phyloP scores from a whole-genome alignment of 2,113 vertebrate genomes.

The Calonectris borealis region DNA sequence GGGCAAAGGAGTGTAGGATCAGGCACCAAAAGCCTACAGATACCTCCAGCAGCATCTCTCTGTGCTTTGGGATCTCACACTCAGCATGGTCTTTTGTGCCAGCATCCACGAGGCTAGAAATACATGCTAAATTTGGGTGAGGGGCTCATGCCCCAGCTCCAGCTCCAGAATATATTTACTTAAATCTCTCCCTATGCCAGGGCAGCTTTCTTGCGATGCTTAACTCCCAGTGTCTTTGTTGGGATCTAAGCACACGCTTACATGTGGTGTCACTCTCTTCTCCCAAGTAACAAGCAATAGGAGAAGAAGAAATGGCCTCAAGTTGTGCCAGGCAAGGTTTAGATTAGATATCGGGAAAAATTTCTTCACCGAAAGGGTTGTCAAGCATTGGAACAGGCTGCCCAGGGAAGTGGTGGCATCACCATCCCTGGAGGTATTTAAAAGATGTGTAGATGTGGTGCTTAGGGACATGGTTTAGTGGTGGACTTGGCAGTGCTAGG shows the following conservation, averaged over 20 bases:
- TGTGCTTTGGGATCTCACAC: neutral
- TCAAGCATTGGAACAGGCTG: no score
- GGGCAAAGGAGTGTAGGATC: neutral
- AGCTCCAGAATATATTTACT: neutral
- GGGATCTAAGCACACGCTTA: neutral
- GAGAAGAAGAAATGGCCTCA: no score
- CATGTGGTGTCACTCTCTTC: no score
- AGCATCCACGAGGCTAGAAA: neutral
- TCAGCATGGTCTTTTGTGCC: neutral
- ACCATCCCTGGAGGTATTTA: no score
- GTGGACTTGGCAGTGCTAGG: no score
- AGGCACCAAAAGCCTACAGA: neutral
- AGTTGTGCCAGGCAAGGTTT: no score
- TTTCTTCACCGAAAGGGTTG: no score
- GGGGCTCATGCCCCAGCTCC: neutral
- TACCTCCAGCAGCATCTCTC: neutral
- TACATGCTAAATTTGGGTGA: accelerated
- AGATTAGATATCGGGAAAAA: no score
- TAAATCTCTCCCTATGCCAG: neutral
- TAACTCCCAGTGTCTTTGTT: neutral
- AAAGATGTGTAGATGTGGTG: no score
- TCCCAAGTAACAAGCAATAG: no score
- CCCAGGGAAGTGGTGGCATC: no score
- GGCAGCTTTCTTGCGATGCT: neutral
- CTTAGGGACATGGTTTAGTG: no score